Evolutionary conservation across 2,797 vertebrate species (phyloP).

Genomic region (Syndactyla subalaris): DNA sequence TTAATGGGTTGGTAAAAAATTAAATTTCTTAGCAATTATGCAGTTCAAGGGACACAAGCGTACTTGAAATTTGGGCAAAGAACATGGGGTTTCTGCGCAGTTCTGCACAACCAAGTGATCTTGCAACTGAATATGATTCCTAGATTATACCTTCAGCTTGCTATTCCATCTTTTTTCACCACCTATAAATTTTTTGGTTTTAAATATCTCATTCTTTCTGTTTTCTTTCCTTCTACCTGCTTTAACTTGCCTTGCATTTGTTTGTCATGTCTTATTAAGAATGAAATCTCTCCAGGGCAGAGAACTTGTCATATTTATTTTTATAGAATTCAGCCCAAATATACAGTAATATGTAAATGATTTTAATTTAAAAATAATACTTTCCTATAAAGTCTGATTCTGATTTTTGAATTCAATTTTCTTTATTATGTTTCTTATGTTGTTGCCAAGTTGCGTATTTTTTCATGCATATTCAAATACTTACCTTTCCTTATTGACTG

Average conservation of each 20-base stretch:
- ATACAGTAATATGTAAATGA: neutral
- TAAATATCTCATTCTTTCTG: neutral
- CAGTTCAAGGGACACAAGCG: neutral
- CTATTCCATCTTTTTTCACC: neutral
- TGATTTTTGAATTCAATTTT: neutral
- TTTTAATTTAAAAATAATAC: conserved; percentile 27
- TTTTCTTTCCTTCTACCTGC: neutral
- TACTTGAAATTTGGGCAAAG: neutral
- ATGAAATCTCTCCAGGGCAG: neutral
- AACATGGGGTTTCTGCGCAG: neutral
- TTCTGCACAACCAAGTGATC: neutral
- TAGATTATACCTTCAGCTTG: neutral
- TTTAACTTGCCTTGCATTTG: neutral
- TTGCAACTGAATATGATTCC: neutral
- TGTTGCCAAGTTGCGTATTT: neutral
- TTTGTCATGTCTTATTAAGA: conserved; percentile 7
- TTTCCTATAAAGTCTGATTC: conserved; percentile 23
- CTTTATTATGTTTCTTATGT: neutral
- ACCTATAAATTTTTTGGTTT: neutral
- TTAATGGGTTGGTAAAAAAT: neutral
- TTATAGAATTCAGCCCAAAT: neutral
- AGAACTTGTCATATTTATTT: conserved; percentile 23
- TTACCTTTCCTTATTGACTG: neutral
- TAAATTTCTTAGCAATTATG: neutral
- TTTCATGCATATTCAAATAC: conserved; percentile 18